Base-by-base conservation (phyloP, 1,140 invertebrate genomes). In the Centruroides vittatus region DNA sequence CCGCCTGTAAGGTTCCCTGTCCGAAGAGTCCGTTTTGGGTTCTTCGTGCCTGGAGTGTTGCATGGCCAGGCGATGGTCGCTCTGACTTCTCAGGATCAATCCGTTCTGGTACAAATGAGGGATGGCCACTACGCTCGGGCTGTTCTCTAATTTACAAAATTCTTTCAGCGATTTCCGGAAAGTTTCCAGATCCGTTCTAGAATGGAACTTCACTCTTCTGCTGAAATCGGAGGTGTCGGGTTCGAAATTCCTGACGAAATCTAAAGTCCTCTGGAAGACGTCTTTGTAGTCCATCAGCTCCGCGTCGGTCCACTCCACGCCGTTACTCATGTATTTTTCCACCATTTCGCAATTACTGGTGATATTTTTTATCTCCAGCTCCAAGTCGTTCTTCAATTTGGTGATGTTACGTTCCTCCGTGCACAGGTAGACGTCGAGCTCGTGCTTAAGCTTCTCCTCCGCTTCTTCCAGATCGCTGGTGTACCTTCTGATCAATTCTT, bases 301-400 rank as follows among this genome's bases (percentile, higher is more conserved):
- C 59, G 83, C 82, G 70, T 95, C 75, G 35, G 73, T 70, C 70
- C 59, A 74, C 55, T 70, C 66, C 58, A 69, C 69, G 65, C 86
- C 86, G 68, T 89, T 84, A 70, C 85, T 85, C 81, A 93, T 86
- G 75, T 92, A 84, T 74, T 78, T 90, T 75, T 98, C 93, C n/a
- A 89, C 90, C 62, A 96, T 79, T 73, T 98, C 93, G 78, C 92
- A 95, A 74, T 97, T 97, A 70, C 89, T 91, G 67, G 85, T 81
- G 61, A 97, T 93, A 74, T 94, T 97, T 55, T 83, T 82, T 68
- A 95, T 85, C 76, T 98, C 93, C 70, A 86, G 81, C 71, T 94
- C 89, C 61, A 96, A 76, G 74, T 93, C 93, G 74, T 93, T 88
- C 76, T 93, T 92, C n/a, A 94, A 76, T 59, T 85, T 83, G 34